Percentiles rank a stretch among this genome's conserved stretches.
Evolutionary conservation across 2,888 invertebrate genomes (phyloP).

Genomic region (Pecten maximus): DNA sequence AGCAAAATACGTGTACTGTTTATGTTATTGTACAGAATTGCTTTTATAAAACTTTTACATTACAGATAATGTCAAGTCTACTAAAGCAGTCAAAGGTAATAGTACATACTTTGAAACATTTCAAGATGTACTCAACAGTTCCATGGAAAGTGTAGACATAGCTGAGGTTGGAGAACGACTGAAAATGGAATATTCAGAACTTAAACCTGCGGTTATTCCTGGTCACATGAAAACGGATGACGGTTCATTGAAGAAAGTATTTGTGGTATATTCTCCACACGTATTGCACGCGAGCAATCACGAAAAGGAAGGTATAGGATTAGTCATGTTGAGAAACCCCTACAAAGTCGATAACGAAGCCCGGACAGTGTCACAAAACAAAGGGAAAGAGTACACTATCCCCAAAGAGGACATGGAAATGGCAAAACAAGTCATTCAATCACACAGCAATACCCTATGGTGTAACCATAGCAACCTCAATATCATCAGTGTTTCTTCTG

Average conservation of each 20-base stretch:
- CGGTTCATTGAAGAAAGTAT: neutral
- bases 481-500: neutral
- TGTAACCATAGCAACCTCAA: constrained; percentile 9
- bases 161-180: neutral
- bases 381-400: neutral
- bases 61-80: no score
- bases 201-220: neutral
- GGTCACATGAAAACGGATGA: neutral
- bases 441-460: neutral
- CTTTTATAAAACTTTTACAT: no score
- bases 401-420: neutral
- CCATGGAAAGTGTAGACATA: neutral
- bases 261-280: neutral
- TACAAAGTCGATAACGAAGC: neutral
- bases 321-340: neutral
- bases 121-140: neutral
- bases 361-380: neutral
- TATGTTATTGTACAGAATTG: no score
- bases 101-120: no score
- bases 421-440: neutral
- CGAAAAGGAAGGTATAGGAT: neutral
- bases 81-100: no score
- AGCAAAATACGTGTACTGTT: no score
- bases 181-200: neutral
- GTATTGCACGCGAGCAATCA: neutral